Base-by-base conservation (phyloP, 1,140 invertebrate species). In the Drosophila aff. region DNA sequence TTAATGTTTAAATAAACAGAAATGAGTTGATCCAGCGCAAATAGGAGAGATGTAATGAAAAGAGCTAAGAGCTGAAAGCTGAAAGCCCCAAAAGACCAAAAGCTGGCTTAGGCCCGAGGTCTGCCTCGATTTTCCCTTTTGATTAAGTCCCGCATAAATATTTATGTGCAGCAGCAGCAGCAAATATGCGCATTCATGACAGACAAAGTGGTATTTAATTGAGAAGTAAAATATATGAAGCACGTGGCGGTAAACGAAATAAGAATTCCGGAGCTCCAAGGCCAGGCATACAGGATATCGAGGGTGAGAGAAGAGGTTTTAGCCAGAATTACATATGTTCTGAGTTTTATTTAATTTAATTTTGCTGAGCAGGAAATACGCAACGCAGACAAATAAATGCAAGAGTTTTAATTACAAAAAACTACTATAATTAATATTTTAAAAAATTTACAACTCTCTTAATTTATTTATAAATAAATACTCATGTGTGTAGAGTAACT, bases 1-100 rank as follows among this genome's bases (percentile, higher is more conserved):
- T 89, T 87, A 78, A 90, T 90, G 77, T 89, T 89, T 62, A 87
- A 87, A 84, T 84, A 78, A 87, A 89, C 85, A 81, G 44, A 69
- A 69, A 80, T 63, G 55, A 68, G 66, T 76, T 55, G 21, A 46
- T 79, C 53, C 55, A 49, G 38, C 58, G 49, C 75, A 78, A 78
- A 78, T 78, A 78, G 75, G 57, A 53, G 26, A 58, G 46, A 36
- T 76, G 74, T 33, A 44, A 77, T 53, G 74, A 76, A 64, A 76
- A 41, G 49, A 49, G 47, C 47, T 49, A 28, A n/a, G 47, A 49
- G 46, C 21, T 15, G 44, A 15, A 23, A 47, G 31, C 21, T 28
- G 23, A 31, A 40, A 28, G 13, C 38, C 46, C 41, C 28, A 52
- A 65, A 58, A 41, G 44, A 63, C 52, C 52, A 52, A 53, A 50